A percentile compares a stretch with the other conserved stretches of the same genome.
phyloP scores from a whole-genome alignment of 1,140 invertebrate genomes.

The Trichogramma pretiosum region DNA sequence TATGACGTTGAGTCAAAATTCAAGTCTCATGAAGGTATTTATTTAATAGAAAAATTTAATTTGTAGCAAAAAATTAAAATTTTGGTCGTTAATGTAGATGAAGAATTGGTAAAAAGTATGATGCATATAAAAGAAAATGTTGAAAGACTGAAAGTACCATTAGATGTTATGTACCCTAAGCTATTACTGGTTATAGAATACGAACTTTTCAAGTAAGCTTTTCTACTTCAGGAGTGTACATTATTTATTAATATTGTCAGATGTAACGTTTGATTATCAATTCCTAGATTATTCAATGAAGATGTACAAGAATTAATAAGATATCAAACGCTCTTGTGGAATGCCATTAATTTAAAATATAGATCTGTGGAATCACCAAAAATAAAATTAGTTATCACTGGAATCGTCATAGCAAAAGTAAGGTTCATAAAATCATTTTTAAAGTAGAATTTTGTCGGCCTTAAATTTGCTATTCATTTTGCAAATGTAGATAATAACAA shows the following conservation, averaged over 20 bases:
- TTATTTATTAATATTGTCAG: background rate
- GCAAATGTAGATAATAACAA: background rate
- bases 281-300: background rate
- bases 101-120: no score
- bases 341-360: background rate
- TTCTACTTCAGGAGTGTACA: no score
- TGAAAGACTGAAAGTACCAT: background rate
- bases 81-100: no score
- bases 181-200: background rate
- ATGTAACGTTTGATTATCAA: background rate
- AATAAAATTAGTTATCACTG: background rate
- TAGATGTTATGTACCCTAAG: slow-evolving; percentile 1
- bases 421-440: background rate
- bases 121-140: no score
- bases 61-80: no score
- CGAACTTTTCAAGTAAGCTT: background rate
- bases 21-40: no score
- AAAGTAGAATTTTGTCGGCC: no score
- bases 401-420: background rate
- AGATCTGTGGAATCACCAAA: background rate
- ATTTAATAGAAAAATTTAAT: no score
- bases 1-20: no score
- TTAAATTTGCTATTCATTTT: background rate
- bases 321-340: background rate
- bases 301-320: background rate